phyloP scores from a whole-genome alignment of 2,797 vertebrate genomes.

The Myoxocephalus aenaeus region DNA sequence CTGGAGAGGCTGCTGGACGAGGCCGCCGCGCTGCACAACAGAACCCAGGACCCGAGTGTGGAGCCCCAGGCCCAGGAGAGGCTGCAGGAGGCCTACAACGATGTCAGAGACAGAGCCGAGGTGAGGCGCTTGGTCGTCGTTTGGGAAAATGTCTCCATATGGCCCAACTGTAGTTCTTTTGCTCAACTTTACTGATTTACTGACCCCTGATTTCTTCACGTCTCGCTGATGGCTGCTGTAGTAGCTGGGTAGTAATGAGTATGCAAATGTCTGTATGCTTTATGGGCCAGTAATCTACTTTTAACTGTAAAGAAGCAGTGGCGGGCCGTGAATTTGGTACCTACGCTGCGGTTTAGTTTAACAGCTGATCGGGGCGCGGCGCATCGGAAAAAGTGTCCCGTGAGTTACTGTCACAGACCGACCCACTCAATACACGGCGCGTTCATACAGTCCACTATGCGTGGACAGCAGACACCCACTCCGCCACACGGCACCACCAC shows the following conservation, averaged over 20 bases:
- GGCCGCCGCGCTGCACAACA: conserved; percentile 85
- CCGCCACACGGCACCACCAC: too few relatives aligned
- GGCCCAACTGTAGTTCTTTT: too few relatives aligned
- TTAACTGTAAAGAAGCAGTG: too few relatives aligned
- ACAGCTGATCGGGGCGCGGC: too few relatives aligned
- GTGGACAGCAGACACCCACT: too few relatives aligned
- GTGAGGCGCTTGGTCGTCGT: conserved; percentile 73
- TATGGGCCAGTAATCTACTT: background rate
- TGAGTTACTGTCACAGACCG: too few relatives aligned
- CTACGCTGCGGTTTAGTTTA: too few relatives aligned
- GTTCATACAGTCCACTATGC: too few relatives aligned
- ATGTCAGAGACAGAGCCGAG: conserved; percentile 86
- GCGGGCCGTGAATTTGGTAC: too few relatives aligned
- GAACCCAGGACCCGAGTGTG: conserved; percentile 91
- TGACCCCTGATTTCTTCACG: background rate
- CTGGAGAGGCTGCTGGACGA: conserved; percentile 93
- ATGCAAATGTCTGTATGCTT: background rate
- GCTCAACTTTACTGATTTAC: too few relatives aligned
- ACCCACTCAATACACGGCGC: too few relatives aligned
- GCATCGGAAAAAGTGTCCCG: too few relatives aligned
- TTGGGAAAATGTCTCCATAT: background rate
- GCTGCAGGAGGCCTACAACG: conserved; percentile 87
- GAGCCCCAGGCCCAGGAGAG: conserved; percentile 84
- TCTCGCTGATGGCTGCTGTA: background rate
- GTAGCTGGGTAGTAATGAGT: background rate